Conservation (phyloP, 2,797 vertebrate species). For the Florisuga fusca region DNA sequence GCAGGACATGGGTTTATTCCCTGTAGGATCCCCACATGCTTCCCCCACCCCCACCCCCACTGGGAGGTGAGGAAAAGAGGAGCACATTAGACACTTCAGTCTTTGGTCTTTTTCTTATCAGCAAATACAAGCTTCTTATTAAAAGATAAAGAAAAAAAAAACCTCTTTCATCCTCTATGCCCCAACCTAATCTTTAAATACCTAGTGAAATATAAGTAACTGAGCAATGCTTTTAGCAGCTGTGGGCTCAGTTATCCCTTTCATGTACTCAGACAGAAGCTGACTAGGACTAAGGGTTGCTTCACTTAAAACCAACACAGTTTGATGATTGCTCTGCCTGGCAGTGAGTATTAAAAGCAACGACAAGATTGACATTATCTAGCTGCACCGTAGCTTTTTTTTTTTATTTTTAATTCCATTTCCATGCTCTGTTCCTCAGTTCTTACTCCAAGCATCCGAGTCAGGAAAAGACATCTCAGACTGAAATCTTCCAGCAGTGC, state of each 20-base stretch:
- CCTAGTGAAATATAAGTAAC: slow-evolving; percentile 58
- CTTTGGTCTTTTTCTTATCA: slow-evolving; percentile 18
- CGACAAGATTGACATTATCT: slow-evolving; percentile 48
- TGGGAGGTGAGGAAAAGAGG: background rate
- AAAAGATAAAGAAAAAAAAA: slow-evolving; percentile 57
- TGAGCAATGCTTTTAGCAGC: slow-evolving; percentile 43
- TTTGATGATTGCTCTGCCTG: slow-evolving; percentile 31
- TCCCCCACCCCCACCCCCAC: slow-evolving; percentile 21
- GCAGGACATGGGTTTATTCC: slow-evolving; percentile 38
- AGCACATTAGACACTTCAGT: background rate
- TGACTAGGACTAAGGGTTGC: slow-evolving; percentile 31
- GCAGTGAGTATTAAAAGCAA: slow-evolving; percentile 59
- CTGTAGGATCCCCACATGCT: background rate
- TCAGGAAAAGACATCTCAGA: slow-evolving; percentile 32
- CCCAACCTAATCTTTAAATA: slow-evolving; percentile 55
- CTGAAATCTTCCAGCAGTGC: slow-evolving; percentile 12
- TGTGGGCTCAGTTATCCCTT: slow-evolving; percentile 47
- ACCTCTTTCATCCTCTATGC: slow-evolving; percentile 23
- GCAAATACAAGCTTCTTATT: slow-evolving; percentile 61
- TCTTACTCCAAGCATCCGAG: slow-evolving; percentile 1
- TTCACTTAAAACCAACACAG: slow-evolving; percentile 54
- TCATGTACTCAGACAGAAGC: slow-evolving; percentile 46
- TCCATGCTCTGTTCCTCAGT: background rate
- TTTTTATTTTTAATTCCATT: background rate
- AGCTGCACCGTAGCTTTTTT: background rate